Evolutionary conservation across 2,888 invertebrate genomes (phyloP).

Genomic region (Hyles lineata): DNA sequence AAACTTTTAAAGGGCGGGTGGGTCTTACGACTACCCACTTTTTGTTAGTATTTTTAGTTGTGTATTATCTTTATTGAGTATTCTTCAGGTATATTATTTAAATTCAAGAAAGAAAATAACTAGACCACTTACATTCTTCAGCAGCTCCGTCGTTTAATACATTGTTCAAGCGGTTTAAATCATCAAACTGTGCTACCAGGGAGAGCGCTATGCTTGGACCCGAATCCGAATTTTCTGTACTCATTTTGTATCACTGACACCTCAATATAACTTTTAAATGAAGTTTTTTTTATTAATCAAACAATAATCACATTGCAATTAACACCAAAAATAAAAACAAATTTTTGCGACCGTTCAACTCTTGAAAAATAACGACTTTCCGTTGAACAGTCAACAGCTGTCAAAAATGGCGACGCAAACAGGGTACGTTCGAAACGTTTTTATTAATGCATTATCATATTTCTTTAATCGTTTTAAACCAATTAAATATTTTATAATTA

Average conservation of each 20-base stretch:
- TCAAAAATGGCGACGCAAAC: constrained; percentile 34
- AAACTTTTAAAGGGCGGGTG: not conserved
- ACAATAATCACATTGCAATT: constrained; percentile 38
- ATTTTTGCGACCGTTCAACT: constrained; percentile 33
- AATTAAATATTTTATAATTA: not conserved
- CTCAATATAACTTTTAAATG: not conserved
- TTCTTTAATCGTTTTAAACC: not conserved
- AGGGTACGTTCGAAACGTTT: constrained; percentile 35
- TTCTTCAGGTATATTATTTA: not conserved
- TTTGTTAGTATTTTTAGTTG: not conserved
- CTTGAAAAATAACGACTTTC: constrained; percentile 54
- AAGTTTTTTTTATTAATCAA: not conserved
- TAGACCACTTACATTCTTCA: constrained; percentile 87
- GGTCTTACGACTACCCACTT: constrained; percentile 10
- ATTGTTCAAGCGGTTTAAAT: constrained; percentile 87
- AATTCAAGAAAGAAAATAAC: not conserved
- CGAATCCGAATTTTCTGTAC: constrained; percentile 74
- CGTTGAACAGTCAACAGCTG: constrained; percentile 25
- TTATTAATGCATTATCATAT: not conserved
- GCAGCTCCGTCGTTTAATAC: constrained; percentile 87
- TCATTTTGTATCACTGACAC: constrained; percentile 60
- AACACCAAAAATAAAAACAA: constrained; percentile 29
- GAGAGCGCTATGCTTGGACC: constrained; percentile 80
- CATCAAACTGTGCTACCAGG: constrained; percentile 89
- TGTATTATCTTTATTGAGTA: too few relatives aligned